Percentiles rank a stretch among this genome's conserved stretches.
These are phyloP conservation scores for Pelvicachromis taeniatus DNA, from an alignment of 2,113 vertebrate species.

Conservation along the genomic window DNA sequence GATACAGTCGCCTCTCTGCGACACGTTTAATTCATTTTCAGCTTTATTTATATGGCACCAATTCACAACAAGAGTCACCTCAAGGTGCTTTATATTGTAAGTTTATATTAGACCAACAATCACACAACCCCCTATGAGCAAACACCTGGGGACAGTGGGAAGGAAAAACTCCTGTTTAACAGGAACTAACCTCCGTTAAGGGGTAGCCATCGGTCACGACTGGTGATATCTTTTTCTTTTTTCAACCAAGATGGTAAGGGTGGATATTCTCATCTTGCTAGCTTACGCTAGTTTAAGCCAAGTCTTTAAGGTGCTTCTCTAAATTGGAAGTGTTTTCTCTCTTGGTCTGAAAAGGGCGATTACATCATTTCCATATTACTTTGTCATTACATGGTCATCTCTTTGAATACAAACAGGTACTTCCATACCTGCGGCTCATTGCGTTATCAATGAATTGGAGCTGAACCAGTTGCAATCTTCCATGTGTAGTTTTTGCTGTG, in stretches of 20 bases:
- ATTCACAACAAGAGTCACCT: not conserved
- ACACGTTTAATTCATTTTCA: not conserved
- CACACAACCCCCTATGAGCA: not conserved
- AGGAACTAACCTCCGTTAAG: not conserved
- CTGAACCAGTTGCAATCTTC: not conserved
- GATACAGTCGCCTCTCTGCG: not conserved
- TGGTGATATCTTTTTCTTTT: not conserved
- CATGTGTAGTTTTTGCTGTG: not conserved
- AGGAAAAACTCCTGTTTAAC: rapidly evolving
- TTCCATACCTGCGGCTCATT: not conserved
- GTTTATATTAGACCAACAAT: not conserved
- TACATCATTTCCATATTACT: not conserved
- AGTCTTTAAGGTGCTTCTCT: not conserved
- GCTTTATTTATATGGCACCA: not conserved
- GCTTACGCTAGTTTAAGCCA: not conserved
- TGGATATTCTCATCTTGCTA: not conserved
- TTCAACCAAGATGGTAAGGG: not conserved
- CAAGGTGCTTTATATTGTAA: not conserved
- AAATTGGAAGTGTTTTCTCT: not conserved
- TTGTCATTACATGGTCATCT: not conserved
- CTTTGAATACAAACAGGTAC: not conserved
- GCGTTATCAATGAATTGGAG: not conserved
- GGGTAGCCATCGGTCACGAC: not conserved
- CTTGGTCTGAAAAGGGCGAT: not conserved
- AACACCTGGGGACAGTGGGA: not conserved